Evolutionary conservation across 1,140 invertebrate genomes (phyloP), one percentile per base, ranked within the genome.

Genomic region (Thaumetopoea pityocampa): DNA sequence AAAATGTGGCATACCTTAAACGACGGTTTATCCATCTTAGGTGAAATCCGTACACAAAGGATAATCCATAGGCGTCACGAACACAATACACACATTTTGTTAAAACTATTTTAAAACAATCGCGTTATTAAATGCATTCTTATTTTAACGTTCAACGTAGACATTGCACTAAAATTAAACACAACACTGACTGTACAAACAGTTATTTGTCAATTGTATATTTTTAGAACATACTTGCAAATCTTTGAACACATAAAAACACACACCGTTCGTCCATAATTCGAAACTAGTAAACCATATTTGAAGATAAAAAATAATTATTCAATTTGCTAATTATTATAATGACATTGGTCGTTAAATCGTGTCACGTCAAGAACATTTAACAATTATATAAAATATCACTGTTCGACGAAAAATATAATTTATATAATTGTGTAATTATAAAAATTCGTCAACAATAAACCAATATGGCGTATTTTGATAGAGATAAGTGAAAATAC

Each of bases 381-480:
- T 20, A 11, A 0, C 2, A 4, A 11, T 38, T 27, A 5, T 9
- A 15, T 5, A 1, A n/a, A 30, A 7, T 18, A 17, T 14, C 37
- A 30, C 37, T 22, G 12, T 30, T 15, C 7, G 22, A n/a, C 30
- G 15, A 14, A 28, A 5, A 9, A 26, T 30, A 16, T 30, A 22
- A 19, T 30, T 40, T 16, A 15, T 28, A 8, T 27, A 5, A 11
- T 27, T 11, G 9, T 40, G n/a, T n/a, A 17, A 40, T 40, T 40
- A 40, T 28, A 40, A 48, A 69, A 65, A 57, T 66, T 66, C 26
- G 56, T 45, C 36, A 47, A 72, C 59, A 73, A 72, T 69, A 67
- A 74, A 69, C 70, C 69, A 79, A 80, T 73, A 80, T 80, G 76
- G 76, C 76, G 68, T 51, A 51, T 53, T 59, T 77, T 67, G 62